Evolutionary conservation across 1,140 invertebrate species (phyloP).

Genomic region (Acromyrmex heyeri): DNA sequence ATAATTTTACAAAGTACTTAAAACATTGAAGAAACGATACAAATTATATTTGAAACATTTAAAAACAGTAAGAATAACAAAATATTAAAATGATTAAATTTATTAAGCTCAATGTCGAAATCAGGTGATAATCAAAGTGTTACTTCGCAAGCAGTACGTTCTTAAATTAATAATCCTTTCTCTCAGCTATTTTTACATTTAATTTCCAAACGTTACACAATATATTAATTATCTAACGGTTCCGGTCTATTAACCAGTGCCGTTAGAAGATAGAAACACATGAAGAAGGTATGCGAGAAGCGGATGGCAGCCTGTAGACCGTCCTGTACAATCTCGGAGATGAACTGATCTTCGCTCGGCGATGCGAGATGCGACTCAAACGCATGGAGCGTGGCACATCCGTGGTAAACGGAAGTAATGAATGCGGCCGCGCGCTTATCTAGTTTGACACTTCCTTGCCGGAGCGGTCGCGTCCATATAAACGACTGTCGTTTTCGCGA

Average conservation of each 20-base stretch:
- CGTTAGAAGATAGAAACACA: neutral
- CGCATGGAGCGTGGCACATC: conserved; percentile 57
- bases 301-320: neutral
- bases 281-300: neutral
- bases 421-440: conserved; percentile 71
- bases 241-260: neutral
- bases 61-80: too few species aligned
- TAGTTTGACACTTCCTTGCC: conserved; percentile 79
- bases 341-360: conserved; percentile 47
- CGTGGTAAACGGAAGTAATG: conserved; percentile 72
- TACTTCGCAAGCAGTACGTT: neutral
- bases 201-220: neutral
- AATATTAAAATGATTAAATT: too few species aligned
- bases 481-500: conserved; percentile 29
- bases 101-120: too few species aligned
- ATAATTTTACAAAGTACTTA: too few species aligned
- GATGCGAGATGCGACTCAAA: conserved; percentile 43
- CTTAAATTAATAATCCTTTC: neutral
- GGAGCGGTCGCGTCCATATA: conserved; percentile 54
- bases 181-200: neutral
- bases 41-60: too few species aligned
- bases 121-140: too few species aligned
- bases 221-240: neutral
- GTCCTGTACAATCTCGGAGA: conserved; percentile 43
- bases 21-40: too few species aligned